A percentile compares a stretch with the other conserved stretches of the same genome.
Conservation (phyloP, 2,888 invertebrate genomes). For the Pseudococcus longispinus region DNA sequence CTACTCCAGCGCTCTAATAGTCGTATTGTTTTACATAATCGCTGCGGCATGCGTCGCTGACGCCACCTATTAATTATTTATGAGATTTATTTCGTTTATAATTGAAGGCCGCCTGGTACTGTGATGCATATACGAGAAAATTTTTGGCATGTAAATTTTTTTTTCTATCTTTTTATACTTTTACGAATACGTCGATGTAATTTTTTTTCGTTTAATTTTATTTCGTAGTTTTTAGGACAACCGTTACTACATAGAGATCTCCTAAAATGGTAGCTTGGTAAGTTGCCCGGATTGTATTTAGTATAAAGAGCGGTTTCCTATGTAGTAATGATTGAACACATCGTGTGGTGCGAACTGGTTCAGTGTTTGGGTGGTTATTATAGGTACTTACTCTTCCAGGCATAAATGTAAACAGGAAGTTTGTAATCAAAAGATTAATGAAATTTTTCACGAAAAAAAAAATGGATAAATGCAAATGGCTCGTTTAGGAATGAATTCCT, state of each 20-base stretch:
- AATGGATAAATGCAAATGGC: not conserved
- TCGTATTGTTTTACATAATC: slow-evolving; percentile 28
- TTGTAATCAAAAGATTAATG: not conserved
- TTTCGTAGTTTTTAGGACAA: not conserved
- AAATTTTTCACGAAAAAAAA: not conserved
- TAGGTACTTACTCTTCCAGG: not conserved
- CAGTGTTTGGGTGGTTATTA: not conserved
- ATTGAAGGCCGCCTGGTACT: slow-evolving; percentile 23
- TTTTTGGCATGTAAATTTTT: not conserved
- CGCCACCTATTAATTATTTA: slow-evolving; percentile 37
- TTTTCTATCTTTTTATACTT: not conserved
- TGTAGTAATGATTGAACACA: not conserved
- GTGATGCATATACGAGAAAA: not conserved
- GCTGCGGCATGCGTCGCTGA: not conserved
- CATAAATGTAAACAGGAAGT: not conserved
- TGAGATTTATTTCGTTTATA: slow-evolving; percentile 31
- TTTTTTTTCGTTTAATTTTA: not conserved
- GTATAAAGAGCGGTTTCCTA: not conserved
- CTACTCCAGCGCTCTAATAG: not conserved
- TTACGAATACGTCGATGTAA: not conserved
- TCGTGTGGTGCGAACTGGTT: not conserved
- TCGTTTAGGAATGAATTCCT: not conserved
- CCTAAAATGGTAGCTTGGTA: not conserved
- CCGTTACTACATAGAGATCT: not conserved
- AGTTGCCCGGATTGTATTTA: not conserved